These are phyloP conservation scores for Gastrophryne carolinensis DNA, from an alignment of 2,797 vertebrate species.

Conservation along the genomic window DNA sequence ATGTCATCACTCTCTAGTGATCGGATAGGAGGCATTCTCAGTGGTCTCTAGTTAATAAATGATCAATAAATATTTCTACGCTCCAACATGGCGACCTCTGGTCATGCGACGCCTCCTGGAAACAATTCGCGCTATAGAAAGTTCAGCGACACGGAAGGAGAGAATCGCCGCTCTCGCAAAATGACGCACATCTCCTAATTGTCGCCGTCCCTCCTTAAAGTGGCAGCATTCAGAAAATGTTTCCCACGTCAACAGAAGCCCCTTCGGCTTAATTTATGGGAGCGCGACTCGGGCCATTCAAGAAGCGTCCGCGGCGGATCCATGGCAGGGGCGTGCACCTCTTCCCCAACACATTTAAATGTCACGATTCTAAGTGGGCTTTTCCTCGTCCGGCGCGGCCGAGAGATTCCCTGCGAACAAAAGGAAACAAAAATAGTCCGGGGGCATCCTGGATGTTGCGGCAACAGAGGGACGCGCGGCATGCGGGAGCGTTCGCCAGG, in stretches of 20 bases:
- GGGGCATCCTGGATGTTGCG: slow-evolving; percentile 55
- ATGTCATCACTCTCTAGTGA: background rate
- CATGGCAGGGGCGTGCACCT: slow-evolving; percentile 59
- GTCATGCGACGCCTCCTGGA: too few species aligned
- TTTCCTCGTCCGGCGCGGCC: slow-evolving; percentile 61
- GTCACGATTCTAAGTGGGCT: slow-evolving; percentile 63
- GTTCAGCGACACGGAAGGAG: background rate
- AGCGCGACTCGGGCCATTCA: slow-evolving; percentile 55
- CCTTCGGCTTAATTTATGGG: slow-evolving; percentile 41
- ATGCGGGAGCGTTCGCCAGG: background rate
- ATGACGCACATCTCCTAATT: background rate
- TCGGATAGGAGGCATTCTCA: background rate
- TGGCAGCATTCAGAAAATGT: background rate
- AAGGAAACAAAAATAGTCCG: slow-evolving; percentile 53
- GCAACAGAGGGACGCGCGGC: background rate
- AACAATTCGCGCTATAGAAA: background rate
- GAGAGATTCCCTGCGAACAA: slow-evolving; percentile 53
- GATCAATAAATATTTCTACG: too few species aligned
- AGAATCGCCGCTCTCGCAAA: background rate
- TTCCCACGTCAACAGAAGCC: slow-evolving; percentile 55
- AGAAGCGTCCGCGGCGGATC: slow-evolving; percentile 51
- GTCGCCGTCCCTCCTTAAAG: background rate
- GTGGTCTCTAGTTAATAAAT: background rate
- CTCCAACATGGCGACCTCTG: background rate
- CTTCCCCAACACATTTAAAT: slow-evolving; percentile 65